Evolutionary conservation across 2,888 invertebrate genomes (phyloP), one percentile per base, ranked within the genome.

Genomic region (Margaritifera margaritifera): DNA sequence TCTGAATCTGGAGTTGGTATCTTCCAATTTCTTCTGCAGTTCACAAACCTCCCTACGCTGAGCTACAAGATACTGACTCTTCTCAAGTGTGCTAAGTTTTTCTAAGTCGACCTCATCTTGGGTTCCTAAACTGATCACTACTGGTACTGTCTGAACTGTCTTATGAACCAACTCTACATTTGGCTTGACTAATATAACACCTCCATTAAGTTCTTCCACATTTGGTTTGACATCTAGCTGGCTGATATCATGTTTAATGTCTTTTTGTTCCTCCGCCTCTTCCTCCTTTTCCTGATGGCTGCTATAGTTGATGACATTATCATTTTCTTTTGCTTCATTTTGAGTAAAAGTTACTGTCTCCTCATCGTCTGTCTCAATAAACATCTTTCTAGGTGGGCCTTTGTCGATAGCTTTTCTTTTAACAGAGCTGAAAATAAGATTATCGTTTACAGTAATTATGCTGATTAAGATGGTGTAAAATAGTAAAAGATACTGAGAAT

Each of bases 291-390:
- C 42, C 42, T 42, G 42, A 8, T 11, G 42, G 42, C 15, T 42
- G 15, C 42, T 4, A 42, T 11, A 15, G 42, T 42, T 15, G 3
- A 42, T 3, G 15, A 42, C 15, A 42, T 42, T 42, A 42, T 42
- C 42, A 42, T 15, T 3, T 42, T n/a, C n/a, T n/a, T 42, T 15
- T 42, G 42, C 42, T 15, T 42, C 15, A 42, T 42, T 42, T 42
- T 42, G 2, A 42, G 0, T 15, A 42, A 42, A 42, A 11, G 42
- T 42, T 42, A 42, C 2, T 2, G 42, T 42, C 11, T 2, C 78
- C 22, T 69, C 70, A 58, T 78, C 78, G 27, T 73, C 75, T n/a
- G n/a, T n/a, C 63, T 74, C 73, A 24, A 79, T 71, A 50, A 62
- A 65, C 53, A 77, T 69, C 52, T 65, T 64, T 61, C 74, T 70